Percentiles rank a stretch among this genome's conserved stretches.
These are phyloP conservation scores for Penaeus monodon DNA, from an alignment of 2,888 invertebrate genomes.

Conservation along the genomic window DNA sequence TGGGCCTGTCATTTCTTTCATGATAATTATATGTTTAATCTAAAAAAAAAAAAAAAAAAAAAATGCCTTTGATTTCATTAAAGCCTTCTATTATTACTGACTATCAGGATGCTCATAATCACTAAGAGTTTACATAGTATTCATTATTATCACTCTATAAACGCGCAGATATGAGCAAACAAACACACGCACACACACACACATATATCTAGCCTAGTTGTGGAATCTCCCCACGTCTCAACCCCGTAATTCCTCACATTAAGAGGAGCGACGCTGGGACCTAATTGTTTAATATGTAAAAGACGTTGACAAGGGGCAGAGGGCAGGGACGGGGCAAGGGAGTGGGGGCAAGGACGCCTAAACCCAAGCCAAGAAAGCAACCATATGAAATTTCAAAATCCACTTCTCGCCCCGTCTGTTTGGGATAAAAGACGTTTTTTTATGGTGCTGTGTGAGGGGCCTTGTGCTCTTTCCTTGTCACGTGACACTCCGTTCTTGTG, in stretches of 20 bases:
- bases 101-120: too few species aligned
- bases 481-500: neutral
- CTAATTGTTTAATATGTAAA: slow-evolving; percentile 52
- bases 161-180: too few species aligned
- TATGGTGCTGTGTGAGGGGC: neutral
- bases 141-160: too few species aligned
- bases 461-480: neutral
- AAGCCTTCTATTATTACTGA: too few species aligned
- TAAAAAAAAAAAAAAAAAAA: too few species aligned
- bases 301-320: slow-evolving; percentile 23
- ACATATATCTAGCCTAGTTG: neutral
- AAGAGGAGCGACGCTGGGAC: slow-evolving; percentile 29
- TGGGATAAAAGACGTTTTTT: neutral
- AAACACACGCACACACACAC: too few species aligned
- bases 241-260: slow-evolving; percentile 39
- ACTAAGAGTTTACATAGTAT: too few species aligned
- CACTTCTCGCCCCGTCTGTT: slow-evolving; percentile 4
- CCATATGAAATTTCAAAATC: slow-evolving; percentile 25
- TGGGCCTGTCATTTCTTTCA: too few species aligned
- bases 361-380: neutral
- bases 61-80: too few species aligned
- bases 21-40: too few species aligned
- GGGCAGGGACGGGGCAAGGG: neutral
- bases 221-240: slow-evolving; percentile 11
- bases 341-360: neutral